These are phyloP conservation scores for Dipus sagitta DNA, from an alignment of 2,797 vertebrate genomes.

Conservation along the genomic window DNA sequence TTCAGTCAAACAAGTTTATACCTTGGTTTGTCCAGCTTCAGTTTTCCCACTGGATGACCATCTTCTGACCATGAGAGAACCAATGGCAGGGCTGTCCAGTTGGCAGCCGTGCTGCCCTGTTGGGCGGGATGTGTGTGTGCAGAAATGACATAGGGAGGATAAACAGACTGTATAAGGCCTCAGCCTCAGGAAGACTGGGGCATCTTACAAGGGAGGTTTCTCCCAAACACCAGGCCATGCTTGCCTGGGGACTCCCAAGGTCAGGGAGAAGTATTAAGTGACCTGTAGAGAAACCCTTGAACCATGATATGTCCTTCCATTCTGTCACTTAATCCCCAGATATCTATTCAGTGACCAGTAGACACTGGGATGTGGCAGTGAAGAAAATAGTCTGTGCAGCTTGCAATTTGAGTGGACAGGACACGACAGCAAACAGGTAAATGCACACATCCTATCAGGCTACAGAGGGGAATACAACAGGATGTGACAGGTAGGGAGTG, in stretches of 20 bases:
- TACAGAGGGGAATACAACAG: background rate
- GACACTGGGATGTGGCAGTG: background rate
- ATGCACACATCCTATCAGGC: background rate
- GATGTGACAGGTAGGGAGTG: background rate
- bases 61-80: background rate
- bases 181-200: background rate
- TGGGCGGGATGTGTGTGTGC: background rate
- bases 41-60: background rate
- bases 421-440: background rate
- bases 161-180: background rate
- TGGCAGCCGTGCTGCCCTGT: background rate
- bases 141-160: background rate
- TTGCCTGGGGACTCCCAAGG: background rate
- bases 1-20: background rate
- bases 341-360: background rate
- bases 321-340: background rate
- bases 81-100: background rate
- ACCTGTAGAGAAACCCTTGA: background rate
- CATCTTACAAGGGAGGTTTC: conserved; percentile 1
- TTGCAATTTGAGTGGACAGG: background rate
- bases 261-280: background rate
- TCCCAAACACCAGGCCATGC: background rate
- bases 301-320: background rate
- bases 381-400: background rate
- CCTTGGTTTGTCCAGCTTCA: background rate